phyloP scores from a whole-genome alignment of 2,113 vertebrate genomes.

The Apeltes quadracus region DNA sequence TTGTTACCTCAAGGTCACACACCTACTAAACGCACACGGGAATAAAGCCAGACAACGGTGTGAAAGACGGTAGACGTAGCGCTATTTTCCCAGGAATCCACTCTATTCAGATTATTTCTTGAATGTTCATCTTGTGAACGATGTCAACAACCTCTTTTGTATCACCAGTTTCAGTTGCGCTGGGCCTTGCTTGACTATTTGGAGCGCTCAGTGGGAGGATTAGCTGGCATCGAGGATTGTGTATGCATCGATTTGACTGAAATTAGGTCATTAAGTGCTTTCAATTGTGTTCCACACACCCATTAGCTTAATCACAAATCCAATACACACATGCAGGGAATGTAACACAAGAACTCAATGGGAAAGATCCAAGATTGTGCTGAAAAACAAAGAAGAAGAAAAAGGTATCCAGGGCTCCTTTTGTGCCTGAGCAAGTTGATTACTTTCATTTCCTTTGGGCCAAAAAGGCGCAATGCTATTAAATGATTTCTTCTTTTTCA shows the following conservation, averaged over 20 bases:
- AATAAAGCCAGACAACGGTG: constrained; percentile 23
- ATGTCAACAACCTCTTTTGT: constrained; percentile 13
- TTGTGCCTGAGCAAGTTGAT: not conserved
- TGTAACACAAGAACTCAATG: not conserved
- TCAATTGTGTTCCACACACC: not conserved
- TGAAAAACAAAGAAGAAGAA: not conserved
- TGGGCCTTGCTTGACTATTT: constrained; percentile 21
- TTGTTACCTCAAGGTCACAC: constrained; percentile 62
- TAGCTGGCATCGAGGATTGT: not conserved
- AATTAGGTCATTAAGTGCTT: not conserved
- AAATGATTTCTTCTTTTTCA: not conserved
- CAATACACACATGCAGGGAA: not conserved
- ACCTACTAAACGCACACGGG: not conserved
- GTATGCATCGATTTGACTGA: constrained; percentile 36
- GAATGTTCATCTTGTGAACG: constrained; percentile 11
- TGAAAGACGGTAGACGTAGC: constrained; percentile 17
- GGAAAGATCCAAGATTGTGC: not conserved
- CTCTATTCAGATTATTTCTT: constrained; percentile 1
- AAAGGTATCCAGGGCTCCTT: not conserved
- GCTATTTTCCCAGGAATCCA: constrained; percentile 6
- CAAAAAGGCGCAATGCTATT: not conserved
- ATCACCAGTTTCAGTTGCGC: not conserved
- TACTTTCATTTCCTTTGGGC: not conserved
- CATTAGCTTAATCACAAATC: not conserved
- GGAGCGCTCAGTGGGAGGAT: constrained; percentile 37